Evolutionary conservation across 2,888 invertebrate species (phyloP), one percentile per base, ranked within the genome.

Genomic region (Drosophila pullipes): DNA sequence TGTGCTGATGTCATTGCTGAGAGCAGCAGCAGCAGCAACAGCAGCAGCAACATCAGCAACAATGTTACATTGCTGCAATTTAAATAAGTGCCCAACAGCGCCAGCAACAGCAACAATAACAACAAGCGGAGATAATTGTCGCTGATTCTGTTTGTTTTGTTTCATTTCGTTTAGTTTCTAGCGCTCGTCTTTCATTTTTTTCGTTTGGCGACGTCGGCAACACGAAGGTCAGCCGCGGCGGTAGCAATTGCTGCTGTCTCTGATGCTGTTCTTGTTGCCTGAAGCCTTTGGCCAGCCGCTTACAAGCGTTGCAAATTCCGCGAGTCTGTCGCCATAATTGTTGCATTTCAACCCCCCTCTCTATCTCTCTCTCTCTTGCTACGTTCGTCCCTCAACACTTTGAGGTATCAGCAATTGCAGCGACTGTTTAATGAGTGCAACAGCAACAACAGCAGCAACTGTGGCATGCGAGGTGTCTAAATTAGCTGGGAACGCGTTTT

Each of bases 401-500:
- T 81, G 63, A 73, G 74, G 64, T 66, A 81, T 73, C 73, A 74
- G 67, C 74, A 74, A 77, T 77, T 80, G 76, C 80, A 52, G 82
- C 64, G 69, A 61, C 72, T 72, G 72, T 83, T 85, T 85, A 89
- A 87, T 89, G 87, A 89, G 87, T 75, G 64, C 72, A 69, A 74
- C 55, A 67, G 70, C 70, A 69, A 59, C 37, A 58, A 44, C 53
- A 57, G 13, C 41, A 62, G 63, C 55, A 82, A 78, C 69, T 81
- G 76, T 65, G 87, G 89, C 82, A 88, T 88, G 82, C 73, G 82
- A 90, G 87, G 91, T 88, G 87, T 88, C 91, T 88, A 88, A 90
- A 88, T 88, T 88, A 90, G 87, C 82, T 90, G 87, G 78, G 91
- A 88, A 90, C 91, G 82, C 80, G 80, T 84, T 89, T 85, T 89